Percentiles rank a stretch among this genome's conserved stretches.
Evolutionary conservation across 2,113 vertebrate genomes (phyloP).

Genomic region (Etia nguti): DNA sequence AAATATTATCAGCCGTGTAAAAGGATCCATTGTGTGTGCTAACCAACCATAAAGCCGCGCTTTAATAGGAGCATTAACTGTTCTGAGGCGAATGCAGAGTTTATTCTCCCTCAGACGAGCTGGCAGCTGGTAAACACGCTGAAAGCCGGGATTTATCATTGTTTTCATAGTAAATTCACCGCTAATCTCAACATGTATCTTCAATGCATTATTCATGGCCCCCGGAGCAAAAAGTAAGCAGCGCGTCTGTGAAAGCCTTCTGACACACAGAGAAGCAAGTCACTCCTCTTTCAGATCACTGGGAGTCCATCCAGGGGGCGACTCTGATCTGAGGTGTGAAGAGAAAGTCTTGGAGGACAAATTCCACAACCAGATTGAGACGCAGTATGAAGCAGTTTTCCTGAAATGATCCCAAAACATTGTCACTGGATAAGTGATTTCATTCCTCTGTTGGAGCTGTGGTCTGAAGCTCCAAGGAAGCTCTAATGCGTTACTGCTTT

Average conservation of each 20-base stretch:
- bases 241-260: not conserved
- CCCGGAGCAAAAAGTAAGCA: not conserved
- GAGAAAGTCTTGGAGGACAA: not conserved
- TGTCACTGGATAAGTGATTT: not conserved
- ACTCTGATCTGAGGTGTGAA: not conserved
- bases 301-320: not conserved
- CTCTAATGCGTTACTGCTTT: not conserved
- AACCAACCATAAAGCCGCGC: slow-evolving; percentile 31
- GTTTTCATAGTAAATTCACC: slow-evolving; percentile 50
- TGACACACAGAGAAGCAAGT: not conserved
- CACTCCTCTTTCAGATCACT: not conserved
- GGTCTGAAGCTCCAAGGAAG: not conserved
- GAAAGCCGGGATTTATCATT: slow-evolving; percentile 37
- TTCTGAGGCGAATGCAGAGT: slow-evolving; percentile 28
- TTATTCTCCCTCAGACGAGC: slow-evolving; percentile 14
- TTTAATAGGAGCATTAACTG: slow-evolving; percentile 55
- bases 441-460: not conserved
- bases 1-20: slow-evolving; percentile 24
- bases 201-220: not conserved
- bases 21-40: slow-evolving; percentile 50
- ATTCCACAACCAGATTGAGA: not conserved
- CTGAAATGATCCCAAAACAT: not conserved
- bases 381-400: not conserved
- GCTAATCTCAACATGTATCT: slow-evolving; percentile 33
- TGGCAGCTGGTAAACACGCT: slow-evolving; percentile 9